Evolutionary conservation across 2,888 invertebrate species (phyloP).

Genomic region (Lepidochrysops patricia): DNA sequence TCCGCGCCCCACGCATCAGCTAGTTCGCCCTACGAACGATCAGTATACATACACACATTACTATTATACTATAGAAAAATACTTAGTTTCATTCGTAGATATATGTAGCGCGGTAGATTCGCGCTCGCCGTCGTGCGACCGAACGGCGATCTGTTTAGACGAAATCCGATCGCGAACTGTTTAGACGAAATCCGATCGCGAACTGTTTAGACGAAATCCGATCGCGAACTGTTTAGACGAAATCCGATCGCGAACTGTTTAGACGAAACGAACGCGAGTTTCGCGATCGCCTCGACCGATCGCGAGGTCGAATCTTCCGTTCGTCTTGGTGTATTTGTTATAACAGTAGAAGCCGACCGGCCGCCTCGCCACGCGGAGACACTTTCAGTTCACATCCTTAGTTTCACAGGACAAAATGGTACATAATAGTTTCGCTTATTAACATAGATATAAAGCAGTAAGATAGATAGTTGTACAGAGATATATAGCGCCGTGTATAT

Average conservation of each 20-base stretch:
- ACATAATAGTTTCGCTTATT: constrained; percentile 50
- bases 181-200: not conserved
- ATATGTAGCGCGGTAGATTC: constrained; percentile 57
- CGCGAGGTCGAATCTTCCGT: constrained; percentile 37
- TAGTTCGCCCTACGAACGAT: constrained; percentile 53
- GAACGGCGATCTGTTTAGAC: not conserved
- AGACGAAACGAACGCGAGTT: not conserved
- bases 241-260: not conserved
- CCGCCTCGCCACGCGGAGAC: constrained; percentile 52
- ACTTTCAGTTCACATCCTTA: constrained; percentile 61
- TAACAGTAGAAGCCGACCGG: constrained; percentile 66
- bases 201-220: not conserved
- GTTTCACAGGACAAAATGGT: constrained; percentile 46
- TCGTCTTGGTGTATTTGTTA: constrained; percentile 71
- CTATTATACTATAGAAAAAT: constrained; percentile 72
- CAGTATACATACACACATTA: constrained; percentile 67
- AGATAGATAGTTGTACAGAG: constrained; percentile 69
- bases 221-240: not conserved
- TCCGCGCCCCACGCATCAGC: constrained; percentile 50
- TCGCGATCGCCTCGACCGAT: constrained; percentile 21
- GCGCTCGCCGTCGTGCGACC: constrained; percentile 32
- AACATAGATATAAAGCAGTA: constrained; percentile 55
- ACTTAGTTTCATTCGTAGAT: constrained; percentile 74
- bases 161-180: constrained; percentile 1
- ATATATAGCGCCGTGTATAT: constrained; percentile 66